These are phyloP conservation scores for Naja naja DNA, from an alignment of 2,113 vertebrate species.

Conservation along the genomic window DNA sequence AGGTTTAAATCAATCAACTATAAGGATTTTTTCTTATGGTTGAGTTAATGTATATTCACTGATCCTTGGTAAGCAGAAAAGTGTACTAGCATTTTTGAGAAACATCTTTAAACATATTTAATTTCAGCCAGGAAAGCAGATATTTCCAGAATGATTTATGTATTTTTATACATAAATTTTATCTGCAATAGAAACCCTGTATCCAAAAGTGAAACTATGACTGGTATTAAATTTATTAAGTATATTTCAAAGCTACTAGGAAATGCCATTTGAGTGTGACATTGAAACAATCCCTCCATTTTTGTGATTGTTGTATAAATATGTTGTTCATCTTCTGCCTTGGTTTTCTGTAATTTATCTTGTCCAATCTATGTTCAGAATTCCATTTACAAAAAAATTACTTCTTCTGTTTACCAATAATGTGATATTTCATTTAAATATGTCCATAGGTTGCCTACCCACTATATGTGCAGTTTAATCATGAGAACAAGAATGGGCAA, in stretches of 20 bases:
- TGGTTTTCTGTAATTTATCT: background rate
- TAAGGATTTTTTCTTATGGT: background rate
- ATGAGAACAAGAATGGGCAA: background rate
- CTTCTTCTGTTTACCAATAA: background rate
- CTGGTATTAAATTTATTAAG: background rate
- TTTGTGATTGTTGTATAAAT: background rate
- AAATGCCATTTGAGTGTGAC: background rate
- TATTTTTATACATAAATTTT: background rate
- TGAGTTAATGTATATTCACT: background rate
- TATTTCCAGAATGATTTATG: background rate
- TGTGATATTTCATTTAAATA: background rate
- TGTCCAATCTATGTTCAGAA: background rate
- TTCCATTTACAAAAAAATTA: background rate
- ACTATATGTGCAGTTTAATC: background rate
- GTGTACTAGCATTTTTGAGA: background rate
- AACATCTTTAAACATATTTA: background rate
- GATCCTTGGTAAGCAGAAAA: background rate
- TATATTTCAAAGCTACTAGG: background rate
- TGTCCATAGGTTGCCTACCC: background rate
- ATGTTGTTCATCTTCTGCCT: background rate
- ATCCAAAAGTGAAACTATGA: background rate
- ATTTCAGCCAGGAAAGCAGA: background rate
- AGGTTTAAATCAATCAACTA: background rate
- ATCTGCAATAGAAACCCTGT: background rate
- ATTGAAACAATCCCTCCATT: background rate